Percentiles rank a stretch among this genome's conserved stretches.
These are phyloP conservation scores for Eciton burchellii DNA, from an alignment of 1,140 invertebrate species.

Conservation along the genomic window DNA sequence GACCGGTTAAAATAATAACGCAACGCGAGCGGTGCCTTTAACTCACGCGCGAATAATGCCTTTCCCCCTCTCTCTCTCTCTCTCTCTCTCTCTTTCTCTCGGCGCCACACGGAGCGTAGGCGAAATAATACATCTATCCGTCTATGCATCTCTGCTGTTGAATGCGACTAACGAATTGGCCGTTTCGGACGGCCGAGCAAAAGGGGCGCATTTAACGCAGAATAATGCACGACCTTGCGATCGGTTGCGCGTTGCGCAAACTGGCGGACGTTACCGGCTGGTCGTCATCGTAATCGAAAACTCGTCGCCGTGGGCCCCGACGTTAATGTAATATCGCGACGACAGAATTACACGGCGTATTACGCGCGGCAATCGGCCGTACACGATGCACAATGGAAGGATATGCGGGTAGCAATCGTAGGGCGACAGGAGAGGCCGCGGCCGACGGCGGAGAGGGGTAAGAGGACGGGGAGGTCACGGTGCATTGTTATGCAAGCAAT, in stretches of 20 bases:
- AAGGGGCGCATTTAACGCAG: conserved; percentile 45
- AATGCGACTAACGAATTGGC: conserved; percentile 18
- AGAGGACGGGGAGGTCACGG: conserved; percentile 44
- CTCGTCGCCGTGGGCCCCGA: conserved; percentile 48
- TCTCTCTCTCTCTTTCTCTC: too few species aligned
- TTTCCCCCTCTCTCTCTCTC: neutral
- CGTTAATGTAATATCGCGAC: conserved; percentile 69
- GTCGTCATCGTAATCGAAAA: conserved; percentile 47
- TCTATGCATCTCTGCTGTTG: neutral
- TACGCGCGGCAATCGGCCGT: conserved; percentile 75
- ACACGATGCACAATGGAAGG: conserved; percentile 78
- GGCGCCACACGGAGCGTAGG: too few species aligned
- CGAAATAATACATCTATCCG: neutral
- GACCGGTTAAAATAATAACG: neutral
- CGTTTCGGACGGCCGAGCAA: conserved; percentile 23
- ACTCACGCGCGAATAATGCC: neutral
- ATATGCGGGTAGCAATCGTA: conserved; percentile 74
- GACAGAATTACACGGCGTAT: conserved; percentile 79
- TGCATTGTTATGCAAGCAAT: conserved; percentile 82
- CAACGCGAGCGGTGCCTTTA: neutral
- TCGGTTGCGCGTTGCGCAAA: conserved; percentile 45
- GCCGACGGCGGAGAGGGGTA: neutral
- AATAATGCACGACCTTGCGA: conserved; percentile 57
- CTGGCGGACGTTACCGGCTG: neutral
- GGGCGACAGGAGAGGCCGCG: conserved; percentile 28